Conservation (phyloP, 2,888 invertebrate species). For the Cancer borealis region DNA sequence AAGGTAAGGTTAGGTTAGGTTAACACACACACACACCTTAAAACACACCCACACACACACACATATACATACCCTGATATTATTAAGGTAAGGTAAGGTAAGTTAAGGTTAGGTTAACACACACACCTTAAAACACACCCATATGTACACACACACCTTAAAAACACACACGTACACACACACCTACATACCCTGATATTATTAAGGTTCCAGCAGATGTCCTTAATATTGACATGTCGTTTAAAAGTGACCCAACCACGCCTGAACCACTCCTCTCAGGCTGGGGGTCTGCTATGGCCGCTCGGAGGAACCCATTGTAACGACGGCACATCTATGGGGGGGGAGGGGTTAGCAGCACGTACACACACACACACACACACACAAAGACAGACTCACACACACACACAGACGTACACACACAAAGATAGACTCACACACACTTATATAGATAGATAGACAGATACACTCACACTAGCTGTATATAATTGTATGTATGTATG, state of each 20-base stretch:
- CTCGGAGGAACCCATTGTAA: slow-evolving; percentile 95
- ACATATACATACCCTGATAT: too few relatives aligned
- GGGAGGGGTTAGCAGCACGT: not conserved
- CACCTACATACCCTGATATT: slow-evolving; percentile 87
- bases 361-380: too few relatives aligned
- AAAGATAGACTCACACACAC: not conserved
- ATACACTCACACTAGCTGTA: too few relatives aligned
- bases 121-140: not conserved
- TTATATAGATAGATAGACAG: not conserved
- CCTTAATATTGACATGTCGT: slow-evolving; percentile 97
- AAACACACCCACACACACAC: too few relatives aligned
- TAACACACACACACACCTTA: too few relatives aligned
- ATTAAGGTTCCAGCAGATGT: slow-evolving; percentile 99
- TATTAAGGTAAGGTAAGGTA: too few relatives aligned
- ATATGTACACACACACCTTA: not conserved
- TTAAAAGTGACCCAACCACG: slow-evolving; percentile 99
- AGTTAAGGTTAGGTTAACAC: too few relatives aligned
- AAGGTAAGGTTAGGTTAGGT: not conserved
- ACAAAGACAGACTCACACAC: too few relatives aligned
- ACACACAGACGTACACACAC: not conserved
- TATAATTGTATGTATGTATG: not conserved
- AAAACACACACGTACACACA: not conserved
- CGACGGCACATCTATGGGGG: slow-evolving; percentile 89
- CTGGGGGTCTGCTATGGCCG: slow-evolving; percentile 97
- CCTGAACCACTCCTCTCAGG: slow-evolving; percentile 97